A percentile compares a stretch with the other conserved stretches of the same genome.
Evolutionary conservation across 2,113 vertebrate species (phyloP).

Genomic region (Silurus glanis): DNA sequence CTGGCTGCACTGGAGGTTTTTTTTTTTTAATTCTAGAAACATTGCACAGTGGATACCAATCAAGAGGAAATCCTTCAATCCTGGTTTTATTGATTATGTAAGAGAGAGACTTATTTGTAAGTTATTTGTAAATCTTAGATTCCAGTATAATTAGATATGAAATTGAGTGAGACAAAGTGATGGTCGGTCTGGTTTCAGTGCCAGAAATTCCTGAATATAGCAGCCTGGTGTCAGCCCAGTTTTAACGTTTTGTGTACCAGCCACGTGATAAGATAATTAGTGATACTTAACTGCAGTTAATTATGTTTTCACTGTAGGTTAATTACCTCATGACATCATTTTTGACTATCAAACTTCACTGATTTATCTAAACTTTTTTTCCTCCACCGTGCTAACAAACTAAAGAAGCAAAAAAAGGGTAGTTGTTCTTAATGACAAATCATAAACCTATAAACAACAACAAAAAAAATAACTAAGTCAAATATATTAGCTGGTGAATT

Average conservation of each 20-base stretch:
- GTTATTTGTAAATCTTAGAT: no score
- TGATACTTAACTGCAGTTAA: no score
- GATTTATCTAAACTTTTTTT: neutral
- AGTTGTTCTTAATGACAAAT: neutral
- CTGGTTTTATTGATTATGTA: neutral
- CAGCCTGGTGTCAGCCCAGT: neutral
- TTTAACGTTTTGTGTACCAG: neutral
- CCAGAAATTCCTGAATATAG: neutral
- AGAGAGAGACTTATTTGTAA: no score
- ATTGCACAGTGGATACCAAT: neutral
- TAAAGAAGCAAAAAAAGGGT: neutral
- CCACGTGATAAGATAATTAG: neutral
- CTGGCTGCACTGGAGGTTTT: neutral
- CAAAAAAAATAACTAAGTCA: neutral
- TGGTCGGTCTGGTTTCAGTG: neutral
- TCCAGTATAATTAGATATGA: no score
- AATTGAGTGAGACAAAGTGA: neutral
- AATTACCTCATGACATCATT: neutral
- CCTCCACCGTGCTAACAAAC: neutral
- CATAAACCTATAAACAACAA: no score
- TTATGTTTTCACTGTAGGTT: no score
- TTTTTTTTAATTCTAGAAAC: neutral
- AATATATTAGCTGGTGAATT: neutral
- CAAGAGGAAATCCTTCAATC: neutral
- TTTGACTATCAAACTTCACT: no score